Evolutionary conservation across 2,113 vertebrate species (phyloP).

Genomic region (Esox niger): DNA sequence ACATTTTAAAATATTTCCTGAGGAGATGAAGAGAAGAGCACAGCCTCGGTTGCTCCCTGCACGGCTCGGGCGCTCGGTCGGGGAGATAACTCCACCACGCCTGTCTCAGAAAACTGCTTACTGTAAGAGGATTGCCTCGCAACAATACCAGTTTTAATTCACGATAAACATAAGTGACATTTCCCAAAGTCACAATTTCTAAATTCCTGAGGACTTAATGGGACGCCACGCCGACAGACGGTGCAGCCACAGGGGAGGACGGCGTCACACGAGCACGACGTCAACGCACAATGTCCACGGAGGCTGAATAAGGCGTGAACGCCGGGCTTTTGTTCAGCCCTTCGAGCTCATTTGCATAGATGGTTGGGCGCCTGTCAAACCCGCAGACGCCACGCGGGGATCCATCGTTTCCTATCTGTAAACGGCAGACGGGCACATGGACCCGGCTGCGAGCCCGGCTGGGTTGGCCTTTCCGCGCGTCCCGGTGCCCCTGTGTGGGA

Average conservation of each 20-base stretch:
- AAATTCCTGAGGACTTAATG: constrained; percentile 18
- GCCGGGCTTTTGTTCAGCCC: too few relatives aligned
- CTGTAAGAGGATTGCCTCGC: constrained; percentile 74
- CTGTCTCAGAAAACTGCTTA: constrained; percentile 70
- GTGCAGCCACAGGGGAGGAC: constrained; percentile 24
- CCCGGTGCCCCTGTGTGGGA: constrained; percentile 3
- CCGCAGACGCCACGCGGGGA: too few relatives aligned
- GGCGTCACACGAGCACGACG: neutral
- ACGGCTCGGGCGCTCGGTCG: constrained; percentile 30
- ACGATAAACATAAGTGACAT: constrained; percentile 75
- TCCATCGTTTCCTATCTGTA: too few relatives aligned
- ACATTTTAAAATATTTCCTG: constrained; percentile 19
- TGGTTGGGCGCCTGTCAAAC: too few relatives aligned
- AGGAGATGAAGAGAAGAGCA: neutral
- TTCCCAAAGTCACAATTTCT: constrained; percentile 56
- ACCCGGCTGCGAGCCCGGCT: neutral
- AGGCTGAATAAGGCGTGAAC: too few relatives aligned
- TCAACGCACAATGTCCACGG: neutral
- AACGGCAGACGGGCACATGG: neutral
- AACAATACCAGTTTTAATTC: constrained; percentile 76
- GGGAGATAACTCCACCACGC: constrained; percentile 63
- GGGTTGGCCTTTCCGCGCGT: too few relatives aligned
- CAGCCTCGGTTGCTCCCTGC: constrained; percentile 31
- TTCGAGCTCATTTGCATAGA: too few relatives aligned
- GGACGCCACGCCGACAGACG: constrained; percentile 32